phyloP scores from a whole-genome alignment of 2,797 vertebrate genomes.

The Enteromius afrohamiltoni region DNA sequence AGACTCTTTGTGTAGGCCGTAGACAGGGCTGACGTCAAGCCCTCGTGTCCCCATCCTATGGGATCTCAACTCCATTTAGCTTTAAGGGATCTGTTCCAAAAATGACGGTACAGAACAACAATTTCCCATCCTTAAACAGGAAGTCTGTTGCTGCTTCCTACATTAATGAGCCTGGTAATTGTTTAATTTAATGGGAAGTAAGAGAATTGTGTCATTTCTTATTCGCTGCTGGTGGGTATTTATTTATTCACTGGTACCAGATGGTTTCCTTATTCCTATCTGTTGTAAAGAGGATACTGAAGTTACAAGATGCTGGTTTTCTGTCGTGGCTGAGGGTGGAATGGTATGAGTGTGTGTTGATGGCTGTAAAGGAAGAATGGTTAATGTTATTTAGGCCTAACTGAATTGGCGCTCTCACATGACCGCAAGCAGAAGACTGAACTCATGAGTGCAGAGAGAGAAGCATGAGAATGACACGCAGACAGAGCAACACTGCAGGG shows the following conservation, averaged over 20 bases:
- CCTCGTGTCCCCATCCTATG: neutral
- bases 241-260: neutral
- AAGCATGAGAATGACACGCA: neutral
- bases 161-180: slow-evolving; percentile 29
- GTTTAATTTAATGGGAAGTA: slow-evolving; percentile 1
- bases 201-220: neutral
- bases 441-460: slow-evolving; percentile 16
- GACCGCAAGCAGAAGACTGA: slow-evolving; percentile 51
- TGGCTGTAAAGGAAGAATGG: neutral
- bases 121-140: slow-evolving; percentile 1
- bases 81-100: neutral
- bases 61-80: neutral
- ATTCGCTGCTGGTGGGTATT: neutral
- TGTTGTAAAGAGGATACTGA: neutral
- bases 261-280: neutral
- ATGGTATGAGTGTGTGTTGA: neutral
- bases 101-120: neutral
- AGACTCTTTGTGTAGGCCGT: neutral
- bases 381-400: slow-evolving; percentile 47
- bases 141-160: slow-evolving; percentile 22
- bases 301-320: slow-evolving; percentile 1
- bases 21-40: neutral
- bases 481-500: neutral
- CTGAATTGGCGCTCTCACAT: slow-evolving; percentile 62
- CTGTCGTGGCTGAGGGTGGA: neutral